A percentile compares a stretch with the other conserved stretches of the same genome.
Conservation (phyloP, 2,113 vertebrate species). For the Otocyon megalotis region DNA sequence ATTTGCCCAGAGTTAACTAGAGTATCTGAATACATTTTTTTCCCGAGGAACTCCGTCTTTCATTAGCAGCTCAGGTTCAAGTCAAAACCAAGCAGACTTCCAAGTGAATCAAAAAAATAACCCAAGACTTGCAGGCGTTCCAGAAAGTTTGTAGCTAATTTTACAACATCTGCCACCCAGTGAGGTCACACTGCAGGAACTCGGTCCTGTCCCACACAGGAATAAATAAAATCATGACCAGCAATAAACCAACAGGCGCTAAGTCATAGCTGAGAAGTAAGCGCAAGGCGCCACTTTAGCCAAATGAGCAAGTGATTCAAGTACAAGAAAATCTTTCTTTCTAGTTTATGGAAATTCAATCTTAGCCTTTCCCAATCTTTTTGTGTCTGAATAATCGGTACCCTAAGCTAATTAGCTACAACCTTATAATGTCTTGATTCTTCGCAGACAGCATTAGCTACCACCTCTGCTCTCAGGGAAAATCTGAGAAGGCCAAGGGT, state of each 20-base stretch:
- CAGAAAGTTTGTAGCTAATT: slow-evolving; percentile 62
- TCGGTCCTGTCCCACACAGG: not conserved
- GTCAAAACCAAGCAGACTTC: slow-evolving; percentile 75
- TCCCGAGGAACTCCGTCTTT: slow-evolving; percentile 78
- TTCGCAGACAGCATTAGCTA: not conserved
- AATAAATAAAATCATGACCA: slow-evolving; percentile 36
- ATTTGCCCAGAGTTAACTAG: not conserved
- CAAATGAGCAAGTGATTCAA: not conserved
- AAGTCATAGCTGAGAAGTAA: not conserved
- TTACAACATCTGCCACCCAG: slow-evolving; percentile 39
- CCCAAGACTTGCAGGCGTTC: slow-evolving; percentile 45
- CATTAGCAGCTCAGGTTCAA: slow-evolving; percentile 68
- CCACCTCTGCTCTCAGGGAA: not conserved
- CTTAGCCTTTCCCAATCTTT: not conserved
- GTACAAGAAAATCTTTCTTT: not conserved
- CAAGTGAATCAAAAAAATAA: slow-evolving; percentile 70
- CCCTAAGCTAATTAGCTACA: not conserved
- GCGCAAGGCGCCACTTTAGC: not conserved
- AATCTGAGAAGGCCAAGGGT: not conserved
- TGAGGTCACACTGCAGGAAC: slow-evolving; percentile 25
- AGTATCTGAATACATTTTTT: slow-evolving; percentile 64
- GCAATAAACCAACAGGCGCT: not conserved
- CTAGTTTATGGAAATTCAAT: not conserved
- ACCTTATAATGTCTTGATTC: not conserved
- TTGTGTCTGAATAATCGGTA: not conserved